A percentile compares a stretch with the other conserved stretches of the same genome.
Evolutionary conservation across 2,888 invertebrate species (phyloP).

Genomic region (Eristalinus aeneus): DNA sequence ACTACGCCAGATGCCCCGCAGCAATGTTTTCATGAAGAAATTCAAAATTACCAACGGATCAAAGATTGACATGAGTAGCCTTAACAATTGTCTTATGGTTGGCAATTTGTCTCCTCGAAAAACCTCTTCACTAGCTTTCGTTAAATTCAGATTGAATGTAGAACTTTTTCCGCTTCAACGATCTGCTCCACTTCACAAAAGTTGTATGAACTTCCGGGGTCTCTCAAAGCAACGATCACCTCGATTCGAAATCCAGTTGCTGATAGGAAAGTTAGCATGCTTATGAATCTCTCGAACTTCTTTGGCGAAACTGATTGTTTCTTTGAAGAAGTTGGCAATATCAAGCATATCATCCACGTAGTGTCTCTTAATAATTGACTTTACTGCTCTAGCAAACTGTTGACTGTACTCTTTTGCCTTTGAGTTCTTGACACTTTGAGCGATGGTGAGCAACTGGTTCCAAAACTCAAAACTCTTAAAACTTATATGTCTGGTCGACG

Average conservation of each 20-base stretch:
- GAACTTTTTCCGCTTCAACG: too few relatives aligned
- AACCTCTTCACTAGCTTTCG: constrained; percentile 43
- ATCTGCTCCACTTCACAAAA: too few relatives aligned
- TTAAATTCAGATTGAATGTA: constrained; percentile 52
- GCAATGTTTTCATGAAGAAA: constrained; percentile 58
- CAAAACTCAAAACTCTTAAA: too few relatives aligned
- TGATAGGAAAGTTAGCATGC: too few relatives aligned
- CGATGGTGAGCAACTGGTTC: too few relatives aligned
- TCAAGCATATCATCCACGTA: constrained; percentile 73
- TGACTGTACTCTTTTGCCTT: background rate
- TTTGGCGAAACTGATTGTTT: too few relatives aligned
- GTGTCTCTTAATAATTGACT: constrained; percentile 71
- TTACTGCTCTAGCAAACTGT: constrained; percentile 55
- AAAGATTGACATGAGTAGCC: constrained; percentile 63
- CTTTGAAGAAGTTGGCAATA: too few relatives aligned
- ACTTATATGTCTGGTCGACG: too few relatives aligned
- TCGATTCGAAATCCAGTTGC: too few relatives aligned
- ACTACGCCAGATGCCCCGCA: constrained; percentile 63
- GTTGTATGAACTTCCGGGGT: too few relatives aligned
- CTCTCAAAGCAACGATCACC: too few relatives aligned
- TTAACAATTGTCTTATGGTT: constrained; percentile 59
- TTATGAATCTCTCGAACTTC: too few relatives aligned
- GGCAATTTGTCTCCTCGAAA: constrained; percentile 27
- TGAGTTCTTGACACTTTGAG: background rate
- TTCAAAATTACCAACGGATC: constrained; percentile 55